These are phyloP conservation scores for Cladorhizidae sp. DNA, from an alignment of 37 sponge, comb jelly and placozoan genomes.

Conservation along the genomic window DNA sequence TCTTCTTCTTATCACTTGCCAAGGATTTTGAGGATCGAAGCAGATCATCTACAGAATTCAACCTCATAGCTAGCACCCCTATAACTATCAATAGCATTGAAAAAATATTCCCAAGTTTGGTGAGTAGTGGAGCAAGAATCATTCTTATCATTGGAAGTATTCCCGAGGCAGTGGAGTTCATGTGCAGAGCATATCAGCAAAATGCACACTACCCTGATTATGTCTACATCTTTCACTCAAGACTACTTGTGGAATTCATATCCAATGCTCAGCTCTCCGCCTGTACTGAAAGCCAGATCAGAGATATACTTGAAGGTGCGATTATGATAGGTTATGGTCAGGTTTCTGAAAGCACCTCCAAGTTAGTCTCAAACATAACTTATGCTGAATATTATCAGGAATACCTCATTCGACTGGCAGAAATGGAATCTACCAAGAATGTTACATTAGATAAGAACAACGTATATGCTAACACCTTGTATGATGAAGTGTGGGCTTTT, in stretches of 20 bases:
- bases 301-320: constrained; percentile 14
- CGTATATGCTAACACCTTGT: constrained; percentile 11
- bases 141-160: too few relatives aligned
- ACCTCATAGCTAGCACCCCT: too few relatives aligned
- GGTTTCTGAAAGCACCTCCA: too few relatives aligned
- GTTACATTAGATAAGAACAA: neutral
- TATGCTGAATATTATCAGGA: too few relatives aligned
- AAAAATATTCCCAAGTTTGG: neutral
- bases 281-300: constrained; percentile 21
- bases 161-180: constrained; percentile 7
- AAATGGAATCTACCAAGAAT: neutral
- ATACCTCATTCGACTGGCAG: too few relatives aligned
- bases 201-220: constrained; percentile 22
- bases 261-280: neutral
- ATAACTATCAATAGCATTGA: neutral
- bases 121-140: constrained; percentile 9
- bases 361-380: too few relatives aligned
- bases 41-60: too few relatives aligned
- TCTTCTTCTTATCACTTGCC: constrained; percentile 9
- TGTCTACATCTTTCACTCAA: constrained; percentile 32
- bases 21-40: too few relatives aligned
- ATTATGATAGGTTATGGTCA: constrained; percentile 10
- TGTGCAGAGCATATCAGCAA: constrained; percentile 31
- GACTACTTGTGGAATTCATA: too few relatives aligned
- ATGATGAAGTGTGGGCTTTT: too few relatives aligned